Base-by-base conservation (phyloP, 2,797 vertebrate species). In the Hemibagrus guttatus region DNA sequence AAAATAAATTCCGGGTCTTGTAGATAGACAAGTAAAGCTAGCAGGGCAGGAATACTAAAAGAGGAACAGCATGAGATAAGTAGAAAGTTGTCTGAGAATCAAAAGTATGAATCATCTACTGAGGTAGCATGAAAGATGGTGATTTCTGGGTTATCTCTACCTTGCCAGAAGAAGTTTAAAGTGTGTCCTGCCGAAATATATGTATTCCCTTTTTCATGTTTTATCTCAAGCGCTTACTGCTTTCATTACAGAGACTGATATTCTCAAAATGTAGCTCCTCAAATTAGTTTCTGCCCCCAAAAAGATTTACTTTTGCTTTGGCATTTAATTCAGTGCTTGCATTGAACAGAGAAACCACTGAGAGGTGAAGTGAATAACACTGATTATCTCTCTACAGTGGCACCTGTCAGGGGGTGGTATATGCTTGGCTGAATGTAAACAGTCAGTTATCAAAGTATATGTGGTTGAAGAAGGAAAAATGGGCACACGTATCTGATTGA, bases 61-160 rank as follows among this genome's bases (percentile, higher is more conserved):
- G 83, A 86, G 78, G 42, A 79, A n/a, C 52, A 86, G 88, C 59
- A 85, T 49, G 85, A 87, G 88, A 89, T 83, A 90, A 92, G 90
- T 84, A 86, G 58, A 88, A 88, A 89, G 74, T 87, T 90, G 89
- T 87, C 88, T 87, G 80, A 80, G 68, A 87, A 88, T 88, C 86
- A 81, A 69, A 75, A 84, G 66, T 89, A 90, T 90, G 83, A 89
- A 87, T 90, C 31, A 58, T 90, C 76, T 89, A 80, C 85, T 85
- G 89, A 90, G 83, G 84, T 84, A 80, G 72, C 16, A 85, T 68
- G 92, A 89, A 59, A 91, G 87, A 84, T 85, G 89, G 88, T 89
- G 93, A 92, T 91, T 93, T 92, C 87, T 90, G 92, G 93, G 92
- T 94, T 94, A 93, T 83, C 54, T 58, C 89, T 88, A 90, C 84